Evolutionary conservation across 2,888 invertebrate genomes (phyloP).

Genomic region (Chrysomela aeneicollis): DNA sequence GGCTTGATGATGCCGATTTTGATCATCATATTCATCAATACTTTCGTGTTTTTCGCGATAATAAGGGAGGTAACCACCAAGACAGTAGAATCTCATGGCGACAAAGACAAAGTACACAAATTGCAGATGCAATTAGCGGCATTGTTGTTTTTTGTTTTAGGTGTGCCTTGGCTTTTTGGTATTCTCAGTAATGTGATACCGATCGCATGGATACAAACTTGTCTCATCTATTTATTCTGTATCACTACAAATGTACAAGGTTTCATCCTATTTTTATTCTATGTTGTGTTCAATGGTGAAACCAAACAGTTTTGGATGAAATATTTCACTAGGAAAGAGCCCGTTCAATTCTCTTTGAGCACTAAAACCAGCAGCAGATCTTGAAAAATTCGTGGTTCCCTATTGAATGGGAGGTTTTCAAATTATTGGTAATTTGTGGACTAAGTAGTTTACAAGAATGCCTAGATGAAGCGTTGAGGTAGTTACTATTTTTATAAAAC

Average conservation of each 20-base stretch:
- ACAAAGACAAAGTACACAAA: constrained; percentile 62
- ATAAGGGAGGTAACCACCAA: constrained; percentile 63
- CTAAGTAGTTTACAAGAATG: too few relatives aligned
- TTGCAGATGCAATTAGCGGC: constrained; percentile 68
- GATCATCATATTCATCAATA: constrained; percentile 65
- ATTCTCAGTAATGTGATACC: constrained; percentile 60
- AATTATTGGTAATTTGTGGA: too few relatives aligned
- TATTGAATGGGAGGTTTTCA: too few relatives aligned
- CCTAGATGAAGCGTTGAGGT: too few relatives aligned
- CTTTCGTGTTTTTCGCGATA: constrained; percentile 67
- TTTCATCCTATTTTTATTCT: constrained; percentile 69
- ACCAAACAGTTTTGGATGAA: constrained; percentile 65
- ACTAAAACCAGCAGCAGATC: constrained; percentile 26
- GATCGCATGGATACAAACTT: constrained; percentile 44
- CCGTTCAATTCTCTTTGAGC: constrained; percentile 20
- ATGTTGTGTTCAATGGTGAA: constrained; percentile 68
- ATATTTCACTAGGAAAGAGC: constrained; percentile 26
- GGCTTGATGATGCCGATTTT: constrained; percentile 66
- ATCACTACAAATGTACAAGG: constrained; percentile 67
- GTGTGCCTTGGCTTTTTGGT: constrained; percentile 70
- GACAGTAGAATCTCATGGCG: constrained; percentile 45
- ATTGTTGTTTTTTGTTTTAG: constrained; percentile 68
- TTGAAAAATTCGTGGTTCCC: background rate
- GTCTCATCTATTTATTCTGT: constrained; percentile 64
- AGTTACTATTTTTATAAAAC: too few relatives aligned